phyloP scores from a whole-genome alignment of 2,113 vertebrate species.

The Epinephelus cyanopodus region DNA sequence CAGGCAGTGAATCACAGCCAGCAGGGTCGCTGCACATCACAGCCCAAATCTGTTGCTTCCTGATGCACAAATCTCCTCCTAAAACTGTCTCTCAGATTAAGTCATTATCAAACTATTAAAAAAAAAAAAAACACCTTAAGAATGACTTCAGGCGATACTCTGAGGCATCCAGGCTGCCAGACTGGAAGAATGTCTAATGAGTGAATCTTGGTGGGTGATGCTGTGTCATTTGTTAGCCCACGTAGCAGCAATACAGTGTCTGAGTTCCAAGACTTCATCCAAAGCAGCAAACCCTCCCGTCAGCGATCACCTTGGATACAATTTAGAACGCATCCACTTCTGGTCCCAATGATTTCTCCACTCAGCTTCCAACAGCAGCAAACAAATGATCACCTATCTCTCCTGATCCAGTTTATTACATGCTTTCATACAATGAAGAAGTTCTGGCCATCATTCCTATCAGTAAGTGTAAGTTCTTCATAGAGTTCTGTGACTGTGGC shows the following conservation, averaged over 20 bases:
- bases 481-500: not conserved
- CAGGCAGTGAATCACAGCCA: slow-evolving; percentile 56
- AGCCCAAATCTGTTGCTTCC: slow-evolving; percentile 30
- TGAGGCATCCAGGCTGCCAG: slow-evolving; percentile 6
- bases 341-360: slow-evolving; percentile 77
- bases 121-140: not conserved
- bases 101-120: slow-evolving; percentile 13
- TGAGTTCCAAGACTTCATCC: slow-evolving; percentile 51
- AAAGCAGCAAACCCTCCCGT: slow-evolving; percentile 35
- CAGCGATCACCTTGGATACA: slow-evolving; percentile 10
- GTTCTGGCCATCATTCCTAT: not conserved
- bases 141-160: slow-evolving; percentile 11
- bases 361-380: slow-evolving; percentile 57
- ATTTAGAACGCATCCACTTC: slow-evolving; percentile 69
- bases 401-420: not conserved
- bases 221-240: slow-evolving; percentile 7
- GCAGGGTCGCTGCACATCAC: slow-evolving; percentile 41
- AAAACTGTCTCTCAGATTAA: slow-evolving; percentile 21
- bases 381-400: slow-evolving; percentile 32
- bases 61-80: slow-evolving; percentile 1
- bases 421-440: too few relatives aligned
- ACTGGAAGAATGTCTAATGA: not conserved
- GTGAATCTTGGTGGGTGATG: not conserved
- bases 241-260: slow-evolving; percentile 63
- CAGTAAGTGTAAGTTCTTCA: not conserved